These are phyloP conservation scores for Carabus problematicus DNA, from an alignment of 2,888 invertebrate species.

Conservation along the genomic window DNA sequence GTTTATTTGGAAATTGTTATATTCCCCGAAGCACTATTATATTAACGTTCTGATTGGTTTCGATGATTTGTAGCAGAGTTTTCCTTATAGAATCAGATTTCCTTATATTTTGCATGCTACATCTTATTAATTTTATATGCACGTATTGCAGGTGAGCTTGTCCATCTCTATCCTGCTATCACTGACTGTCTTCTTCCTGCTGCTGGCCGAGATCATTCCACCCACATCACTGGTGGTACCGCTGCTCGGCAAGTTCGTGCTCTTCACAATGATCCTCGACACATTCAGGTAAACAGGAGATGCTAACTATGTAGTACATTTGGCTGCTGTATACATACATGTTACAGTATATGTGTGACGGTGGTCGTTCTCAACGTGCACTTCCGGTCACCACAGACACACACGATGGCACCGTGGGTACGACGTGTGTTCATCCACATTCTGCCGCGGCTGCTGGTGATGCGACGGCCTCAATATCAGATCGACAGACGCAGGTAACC, in stretches of 20 bases:
- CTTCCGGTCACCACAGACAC: slow-evolving; percentile 97
- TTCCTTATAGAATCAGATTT: too few relatives aligned
- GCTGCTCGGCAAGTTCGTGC: slow-evolving; percentile 90
- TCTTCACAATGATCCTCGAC: slow-evolving; percentile 95
- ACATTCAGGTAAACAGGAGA: slow-evolving; percentile 80
- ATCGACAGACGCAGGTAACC: slow-evolving; percentile 66
- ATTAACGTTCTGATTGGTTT: neutral
- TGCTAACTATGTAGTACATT: neutral
- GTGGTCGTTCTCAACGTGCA: slow-evolving; percentile 97
- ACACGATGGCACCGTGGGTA: slow-evolving; percentile 98
- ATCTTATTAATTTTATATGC: neutral
- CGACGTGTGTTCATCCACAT: slow-evolving; percentile 95
- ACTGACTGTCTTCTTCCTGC: slow-evolving; percentile 95
- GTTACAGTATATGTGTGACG: slow-evolving; percentile 87
- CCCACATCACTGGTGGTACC: slow-evolving; percentile 94
- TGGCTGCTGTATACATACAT: neutral
- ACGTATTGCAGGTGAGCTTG: slow-evolving; percentile 78
- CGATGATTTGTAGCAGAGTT: neutral
- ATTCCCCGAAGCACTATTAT: too few relatives aligned
- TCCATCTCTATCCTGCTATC: slow-evolving; percentile 95
- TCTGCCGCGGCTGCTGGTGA: slow-evolving; percentile 90
- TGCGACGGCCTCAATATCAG: slow-evolving; percentile 82
- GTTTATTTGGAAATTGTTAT: too few relatives aligned
- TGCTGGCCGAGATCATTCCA: slow-evolving; percentile 87
- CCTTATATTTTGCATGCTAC: too few relatives aligned